Base-by-base conservation (phyloP, 2,113 vertebrate genomes). In the Syngnathoides biaculeatus region DNA sequence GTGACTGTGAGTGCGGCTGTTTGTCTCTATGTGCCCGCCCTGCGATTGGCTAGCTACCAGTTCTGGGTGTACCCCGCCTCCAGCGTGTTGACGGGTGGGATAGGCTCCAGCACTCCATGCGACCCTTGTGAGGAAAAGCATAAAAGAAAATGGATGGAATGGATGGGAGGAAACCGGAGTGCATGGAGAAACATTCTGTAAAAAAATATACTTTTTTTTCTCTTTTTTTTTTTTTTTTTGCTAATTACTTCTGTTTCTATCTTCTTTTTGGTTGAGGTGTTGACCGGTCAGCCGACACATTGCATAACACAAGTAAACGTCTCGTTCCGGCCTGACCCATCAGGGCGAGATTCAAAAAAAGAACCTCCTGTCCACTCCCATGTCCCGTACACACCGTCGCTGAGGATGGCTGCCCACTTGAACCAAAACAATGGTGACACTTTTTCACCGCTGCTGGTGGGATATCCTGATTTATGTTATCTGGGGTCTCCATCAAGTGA, bases 391-490 rank as follows among this genome's bases (percentile, higher is more conserved):
- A 57, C 60, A 67, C 71, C 17, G 77, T 85, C 87, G 83, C 73
- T 87, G 83, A 88, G 87, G 86, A 89, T 88, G 87, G 69, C 87
- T 90, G 81, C 83, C 89, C 87, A 90, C 89, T 90, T 90, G 70
- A 88, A 79, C 79, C 77, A 72, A 83, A 89, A 90, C 88, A 89
- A 89, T 90, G 76, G 87, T 71, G n/a, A 75, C 73, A 78, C 80
- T 86, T 79, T 50, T 73, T 87, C 85, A 86, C 75, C 85, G 85
- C 75, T 73, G 74, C 75, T 83, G 82, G 78, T 89, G 87, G 89
- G 88, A 89, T 88, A 89, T 90, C 89, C 89, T 90, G 89, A 90
- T 90, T 89, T 86, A 90, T 86, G 75, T 86, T 89, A 83, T 83
- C 79, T 40, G 64, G 71, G 26, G 68, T 70, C 84, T 86, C 75